phyloP scores from a whole-genome alignment of 2,888 invertebrate species.

The Holacanthella duospinosa region DNA sequence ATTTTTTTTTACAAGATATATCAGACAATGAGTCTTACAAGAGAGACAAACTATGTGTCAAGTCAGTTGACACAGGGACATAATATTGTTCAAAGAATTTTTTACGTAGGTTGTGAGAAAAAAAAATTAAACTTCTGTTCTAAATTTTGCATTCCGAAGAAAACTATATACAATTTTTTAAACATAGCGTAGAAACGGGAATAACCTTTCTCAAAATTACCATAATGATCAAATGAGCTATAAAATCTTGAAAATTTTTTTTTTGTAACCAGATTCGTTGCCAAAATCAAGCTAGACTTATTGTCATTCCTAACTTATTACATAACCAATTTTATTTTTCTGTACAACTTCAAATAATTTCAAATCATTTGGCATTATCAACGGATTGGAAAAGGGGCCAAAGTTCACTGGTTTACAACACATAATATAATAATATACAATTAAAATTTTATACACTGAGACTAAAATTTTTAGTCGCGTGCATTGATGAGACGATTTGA shows the following conservation, averaged over 20 bases:
- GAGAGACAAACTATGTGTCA: background rate
- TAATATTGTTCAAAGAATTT: background rate
- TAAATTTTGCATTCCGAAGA: background rate
- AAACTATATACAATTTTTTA: too few species aligned
- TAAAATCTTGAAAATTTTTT: background rate
- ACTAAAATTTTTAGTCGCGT: too few species aligned
- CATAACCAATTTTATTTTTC: background rate
- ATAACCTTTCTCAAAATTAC: background rate
- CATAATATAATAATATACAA: too few species aligned
- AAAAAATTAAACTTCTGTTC: background rate
- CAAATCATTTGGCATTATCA: background rate
- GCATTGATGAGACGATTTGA: too few species aligned
- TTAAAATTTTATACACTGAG: too few species aligned
- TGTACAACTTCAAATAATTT: background rate
- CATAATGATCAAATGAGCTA: background rate
- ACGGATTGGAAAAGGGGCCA: too few species aligned
- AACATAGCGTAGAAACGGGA: background rate
- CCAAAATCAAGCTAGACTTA: background rate
- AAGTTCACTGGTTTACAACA: too few species aligned
- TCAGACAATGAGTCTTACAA: background rate
- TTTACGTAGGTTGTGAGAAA: background rate
- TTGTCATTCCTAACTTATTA: background rate
- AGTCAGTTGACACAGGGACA: background rate
- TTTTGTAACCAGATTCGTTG: background rate
- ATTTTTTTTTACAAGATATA: background rate